Base-by-base conservation (phyloP, 2,888 invertebrate species). In the Gymnocheta viridis region DNA sequence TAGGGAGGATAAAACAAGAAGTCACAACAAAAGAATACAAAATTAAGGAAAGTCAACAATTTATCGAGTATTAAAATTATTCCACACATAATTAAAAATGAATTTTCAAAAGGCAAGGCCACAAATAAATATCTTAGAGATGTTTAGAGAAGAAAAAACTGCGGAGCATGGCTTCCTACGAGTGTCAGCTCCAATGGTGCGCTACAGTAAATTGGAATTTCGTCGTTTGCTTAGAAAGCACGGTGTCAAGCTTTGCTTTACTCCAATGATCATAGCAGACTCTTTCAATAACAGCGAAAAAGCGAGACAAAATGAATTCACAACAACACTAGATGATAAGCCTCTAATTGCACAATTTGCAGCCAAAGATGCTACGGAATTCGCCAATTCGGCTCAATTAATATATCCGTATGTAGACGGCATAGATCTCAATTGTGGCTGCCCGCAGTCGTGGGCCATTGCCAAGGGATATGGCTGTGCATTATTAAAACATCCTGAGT, bases 261-360 rank as follows among this genome's bases (percentile, higher is more conserved):
- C 98, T 0, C 99, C 99, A 0, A 99, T 99, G 99, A 98, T 99
- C 87, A 93, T 99, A 85, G 97, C 99, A 0, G 96, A 98, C 91
- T 98, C 98, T 1, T 99, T 99, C 92, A 95, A 97, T 72, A 95
- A 95, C 89, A 98, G 98, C 86, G 93, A 94, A 74, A 96, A 97
- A 92, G 98, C 98, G 14, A 94, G 99, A 70, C 91, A 93, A 5
- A 96, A 94, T 92, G 97, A 98, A 91, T 97, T 98, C 90, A 94
- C 95, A 6, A 97, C 96, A 2, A 95, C 86, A 73, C 88, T 89
- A 93, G 96, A 92, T 87, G 99, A 99, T 91, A 92, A 94, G 29
- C 99, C 99, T 0, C 90, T 99, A 41, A 94, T 99, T 86, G 97
- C 96, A 0, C 99, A 99, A 91, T 99, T 99, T 94, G 99, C 99